These are phyloP conservation scores for Phymastichus coffea DNA, from an alignment of 1,140 invertebrate genomes.

Conservation along the genomic window DNA sequence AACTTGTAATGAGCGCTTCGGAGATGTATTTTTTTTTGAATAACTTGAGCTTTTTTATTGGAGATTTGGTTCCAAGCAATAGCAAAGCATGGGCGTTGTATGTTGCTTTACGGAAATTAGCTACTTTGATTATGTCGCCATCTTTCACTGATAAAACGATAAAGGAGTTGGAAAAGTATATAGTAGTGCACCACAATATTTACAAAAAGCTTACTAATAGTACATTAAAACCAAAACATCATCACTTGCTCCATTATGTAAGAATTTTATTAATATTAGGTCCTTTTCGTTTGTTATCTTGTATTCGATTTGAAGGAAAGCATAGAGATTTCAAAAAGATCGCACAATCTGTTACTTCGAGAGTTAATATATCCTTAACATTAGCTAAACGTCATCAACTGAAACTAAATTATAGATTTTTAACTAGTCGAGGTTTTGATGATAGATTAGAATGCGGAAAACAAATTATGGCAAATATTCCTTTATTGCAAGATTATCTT, in stretches of 20 bases:
- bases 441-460: too few relatives aligned
- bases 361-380: slow-evolving; percentile 28
- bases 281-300: too few relatives aligned
- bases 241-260: slow-evolving; percentile 27
- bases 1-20: too few relatives aligned
- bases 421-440: slow-evolving; percentile 9
- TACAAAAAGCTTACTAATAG: neutral
- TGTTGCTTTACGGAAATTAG: too few relatives aligned
- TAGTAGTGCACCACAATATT: neutral
- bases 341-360: slow-evolving; percentile 20
- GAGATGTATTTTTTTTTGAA: too few relatives aligned
- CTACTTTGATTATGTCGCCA: slow-evolving; percentile 24
- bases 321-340: slow-evolving; percentile 27
- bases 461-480: neutral
- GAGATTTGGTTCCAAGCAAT: too few relatives aligned
- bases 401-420: too few relatives aligned
- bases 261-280: slow-evolving; percentile 22
- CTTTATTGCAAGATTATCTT: neutral
- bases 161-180: neutral
- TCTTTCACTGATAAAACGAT: neutral
- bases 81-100: too few relatives aligned
- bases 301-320: too few relatives aligned
- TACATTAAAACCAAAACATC: slow-evolving; percentile 26
- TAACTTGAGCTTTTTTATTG: too few relatives aligned
- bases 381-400: slow-evolving; percentile 33